Conservation (phyloP, 2,797 vertebrate genomes). For the Okamejei kenojei region DNA sequence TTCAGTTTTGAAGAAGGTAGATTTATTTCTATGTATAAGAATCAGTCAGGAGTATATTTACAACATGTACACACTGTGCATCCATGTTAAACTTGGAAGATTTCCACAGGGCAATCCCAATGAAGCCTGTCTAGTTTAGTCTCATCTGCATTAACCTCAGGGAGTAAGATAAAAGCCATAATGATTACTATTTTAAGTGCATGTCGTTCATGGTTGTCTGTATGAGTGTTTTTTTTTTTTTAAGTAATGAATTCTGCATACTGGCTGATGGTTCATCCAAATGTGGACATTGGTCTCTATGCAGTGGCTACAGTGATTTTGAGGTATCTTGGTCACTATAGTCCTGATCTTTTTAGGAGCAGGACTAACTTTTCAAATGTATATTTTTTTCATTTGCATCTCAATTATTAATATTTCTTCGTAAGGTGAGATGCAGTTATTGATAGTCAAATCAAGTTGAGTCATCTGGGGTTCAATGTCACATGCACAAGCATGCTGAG, state of each 20-base stretch:
- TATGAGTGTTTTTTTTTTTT: background rate
- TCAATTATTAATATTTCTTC: background rate
- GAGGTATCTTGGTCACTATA: background rate
- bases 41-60: background rate
- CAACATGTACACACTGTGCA: background rate
- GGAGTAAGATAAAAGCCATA: background rate
- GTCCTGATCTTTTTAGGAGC: background rate
- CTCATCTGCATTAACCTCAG: constrained; percentile 5
- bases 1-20: background rate
- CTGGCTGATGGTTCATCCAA: background rate
- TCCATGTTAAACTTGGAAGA: background rate
- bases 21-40: background rate
- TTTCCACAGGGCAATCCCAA: background rate
- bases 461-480: too few relatives aligned
- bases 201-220: background rate
- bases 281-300: background rate
- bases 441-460: background rate
- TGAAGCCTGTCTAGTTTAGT: constrained; percentile 16
- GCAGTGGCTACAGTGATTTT: background rate
- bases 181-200: constrained; percentile 13
- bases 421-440: background rate
- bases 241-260: background rate
- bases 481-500: too few relatives aligned
- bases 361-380: background rate
- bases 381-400: background rate